Conservation (phyloP, 2,113 vertebrate species). For the Platycercus adscitus region DNA sequence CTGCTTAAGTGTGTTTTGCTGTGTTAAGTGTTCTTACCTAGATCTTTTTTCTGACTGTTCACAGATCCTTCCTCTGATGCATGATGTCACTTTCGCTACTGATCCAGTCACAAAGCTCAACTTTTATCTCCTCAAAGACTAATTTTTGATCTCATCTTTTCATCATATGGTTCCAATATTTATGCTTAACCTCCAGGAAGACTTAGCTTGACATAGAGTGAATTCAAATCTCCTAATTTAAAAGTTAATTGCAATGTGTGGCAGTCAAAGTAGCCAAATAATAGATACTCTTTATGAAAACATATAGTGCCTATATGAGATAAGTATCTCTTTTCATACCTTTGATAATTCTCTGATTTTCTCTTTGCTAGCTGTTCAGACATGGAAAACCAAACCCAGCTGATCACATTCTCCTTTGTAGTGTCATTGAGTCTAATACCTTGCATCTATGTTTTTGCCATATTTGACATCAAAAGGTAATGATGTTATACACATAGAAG, state of each 20-base stretch:
- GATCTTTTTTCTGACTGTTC: neutral
- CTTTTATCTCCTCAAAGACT: neutral
- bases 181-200: neutral
- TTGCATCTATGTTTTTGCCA: neutral
- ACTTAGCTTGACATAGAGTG: neutral
- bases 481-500: neutral
- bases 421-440: neutral
- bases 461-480: conserved; percentile 25
- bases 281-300: neutral
- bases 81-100: rapidly evolving
- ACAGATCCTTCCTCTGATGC: neutral
- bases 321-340: neutral
- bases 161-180: neutral
- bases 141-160: neutral
- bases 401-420: neutral
- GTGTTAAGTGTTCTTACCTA: rapidly evolving
- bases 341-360: neutral
- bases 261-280: neutral
- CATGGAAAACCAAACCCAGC: neutral
- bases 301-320: rapidly evolving
- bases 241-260: neutral
- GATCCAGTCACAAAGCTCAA: neutral
- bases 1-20: neutral
- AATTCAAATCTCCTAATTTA: neutral
- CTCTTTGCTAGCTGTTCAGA: neutral